Evolutionary conservation across 2,888 invertebrate genomes (phyloP), one percentile per base, ranked within the genome.

Genomic region (Glyphotaelius pellucidus): DNA sequence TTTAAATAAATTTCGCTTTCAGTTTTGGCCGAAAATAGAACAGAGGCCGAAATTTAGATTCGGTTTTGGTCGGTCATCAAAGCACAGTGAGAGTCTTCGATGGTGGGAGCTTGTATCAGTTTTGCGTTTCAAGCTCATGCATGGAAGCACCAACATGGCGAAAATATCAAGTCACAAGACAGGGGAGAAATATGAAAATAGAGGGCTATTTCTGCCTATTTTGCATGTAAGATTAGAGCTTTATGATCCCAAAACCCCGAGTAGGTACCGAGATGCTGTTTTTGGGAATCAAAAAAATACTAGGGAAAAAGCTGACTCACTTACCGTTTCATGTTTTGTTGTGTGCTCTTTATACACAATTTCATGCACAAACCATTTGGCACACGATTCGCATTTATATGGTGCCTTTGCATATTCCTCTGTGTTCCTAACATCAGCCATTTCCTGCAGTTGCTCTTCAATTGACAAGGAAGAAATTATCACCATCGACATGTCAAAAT

Each of bases 311-410:
- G 67, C 25, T 9, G 25, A 67, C 25, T 25, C 25, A 91, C 90
- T 85, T 92, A 92, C 93, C 31, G 90, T n/a, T 52, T 93, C 92
- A 88, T 93, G 93, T 91, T 92, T 93, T 25, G 90, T n/a, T 80
- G 31, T 79, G 52, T 93, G 93, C 38, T 93, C 90, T 80, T 92
- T 92, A 80, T 93, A 93, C 15, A 93, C 93, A 42, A 93, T 92
- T 81, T 93, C 93, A 67, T 93, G 92, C 5, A 88, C 86, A 47
- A 93, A 93, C 42, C 93, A 92, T 90, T 83, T 91, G 2, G 91
- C 92, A 42, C 93, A 93, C 35, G 14, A 47, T 84, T 91, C 88
- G 90, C 93, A 93, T 84, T 93, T 93, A 80, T 92, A 92, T 4
- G 92, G 92, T 1, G 92, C 89, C 52, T 87, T 92, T 12, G 87